Evolutionary conservation across 2,888 invertebrate genomes (phyloP), one percentile per base, ranked within the genome.

Genomic region (Synanthedon tipuliformis): DNA sequence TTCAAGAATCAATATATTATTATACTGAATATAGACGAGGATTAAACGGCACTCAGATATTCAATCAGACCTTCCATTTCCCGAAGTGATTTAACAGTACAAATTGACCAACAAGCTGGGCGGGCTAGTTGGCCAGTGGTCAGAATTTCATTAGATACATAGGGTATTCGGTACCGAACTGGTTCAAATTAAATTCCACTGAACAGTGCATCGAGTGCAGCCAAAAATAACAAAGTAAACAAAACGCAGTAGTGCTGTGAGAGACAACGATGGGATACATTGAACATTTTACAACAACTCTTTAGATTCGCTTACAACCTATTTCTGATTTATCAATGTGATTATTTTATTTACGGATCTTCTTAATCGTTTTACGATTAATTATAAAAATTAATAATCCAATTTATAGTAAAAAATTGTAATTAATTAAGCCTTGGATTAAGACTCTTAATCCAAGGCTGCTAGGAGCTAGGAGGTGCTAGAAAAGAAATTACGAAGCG

Each of bases 171-270:
- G 59, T 55, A 55, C 56, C 55, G 58, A 56, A 55, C 56, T 55
- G 58, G 57, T 60, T 61, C 56, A 69, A 69, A 69, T 69, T 66
- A 65, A 71, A 71, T 69, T 69, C 68, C 65, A 55, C 57, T 62
- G 65, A 62, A 62, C 57, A 55, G 57, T 55, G 57, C 57, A 45
- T 52, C 59, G 56, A 45, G 50, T 63, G 61, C 60, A 57, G 61
- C 61, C 63, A 59, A 63, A 65, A 68, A 68, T 66, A 69, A 66
- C 65, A 65, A 59, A 62, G 58, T 59, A 59, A 61, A 63, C 61
- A 60, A 63, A 59, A 58, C 55, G 15, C 12, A n/a, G 45, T 58
- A 54, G 55, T 51, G 55, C 54, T 54, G 55, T 53, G 51, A 7
- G 45, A 45, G 15, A 41, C n/a, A 41, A 41, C 41, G 41, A 45